Evolutionary conservation across 2,113 vertebrate species (phyloP), one percentile per base, ranked within the genome.

Genomic region (Onychostoma macrolepis): DNA sequence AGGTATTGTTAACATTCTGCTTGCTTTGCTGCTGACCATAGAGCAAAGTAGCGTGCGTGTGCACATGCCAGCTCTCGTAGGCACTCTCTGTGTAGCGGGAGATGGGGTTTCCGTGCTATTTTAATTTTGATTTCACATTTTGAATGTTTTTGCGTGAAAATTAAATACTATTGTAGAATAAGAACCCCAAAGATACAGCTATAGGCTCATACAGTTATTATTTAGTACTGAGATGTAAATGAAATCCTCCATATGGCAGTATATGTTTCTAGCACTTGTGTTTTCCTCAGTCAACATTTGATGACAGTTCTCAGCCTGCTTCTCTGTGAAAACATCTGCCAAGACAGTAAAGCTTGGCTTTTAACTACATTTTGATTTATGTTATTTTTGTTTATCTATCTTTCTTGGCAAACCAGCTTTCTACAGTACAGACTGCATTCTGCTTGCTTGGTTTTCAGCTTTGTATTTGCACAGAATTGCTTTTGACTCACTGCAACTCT

Each of bases 1-100:
- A 98, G 98, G 98, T 99, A 98, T 93, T 83, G 85, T 87, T 85
- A 63, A 75, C 67, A 38, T 83, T 38, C 61, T 30, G 28, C 30
- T 83, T 84, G 88, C 83, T 91, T 80, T 71, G 72, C 43, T 83
- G 81, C 85, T 90, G 63, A 71, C 78, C 85, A 63, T 88, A n/a
- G 80, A 86, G 85, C 77, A 88, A 80, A 89, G 77, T 69, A 90
- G 90, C 71, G 83, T 82, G 91, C 92, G 95, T 95, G 92, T 89
- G 43, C 90, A 72, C 89, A 74, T 33, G 75, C 48, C 36, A 9
- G 43, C 65, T 83, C 41, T 74, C 45, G 77, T 43, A 85, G 84
- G 19, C 33, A 33, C 28, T 28, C 38, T 71, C 71, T 89, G 33
- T 3, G 17, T 83, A 87, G 86, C 43, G 24, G 80, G 21, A 10